These are phyloP conservation scores for Nothobranchius furzeri DNA, from an alignment of 2,113 vertebrate species.

Conservation along the genomic window DNA sequence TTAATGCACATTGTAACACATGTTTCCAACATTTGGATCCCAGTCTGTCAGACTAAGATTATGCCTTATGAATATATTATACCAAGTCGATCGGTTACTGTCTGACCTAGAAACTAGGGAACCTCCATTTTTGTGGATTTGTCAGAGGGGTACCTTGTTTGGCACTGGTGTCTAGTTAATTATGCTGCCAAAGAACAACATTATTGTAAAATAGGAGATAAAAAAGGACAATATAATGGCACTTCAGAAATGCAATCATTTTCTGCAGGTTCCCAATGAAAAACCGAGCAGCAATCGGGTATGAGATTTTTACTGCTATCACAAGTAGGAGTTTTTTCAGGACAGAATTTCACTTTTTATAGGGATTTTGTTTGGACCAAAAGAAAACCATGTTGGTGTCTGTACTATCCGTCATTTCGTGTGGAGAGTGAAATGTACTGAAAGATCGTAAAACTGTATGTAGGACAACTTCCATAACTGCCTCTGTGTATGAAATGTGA, in stretches of 20 bases:
- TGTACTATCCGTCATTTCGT: too few relatives aligned
- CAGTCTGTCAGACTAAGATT: slow-evolving; percentile 6
- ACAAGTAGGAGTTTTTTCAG: neutral
- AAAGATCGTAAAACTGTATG: too few relatives aligned
- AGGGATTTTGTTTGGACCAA: neutral
- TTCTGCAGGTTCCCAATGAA: neutral
- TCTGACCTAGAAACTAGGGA: neutral
- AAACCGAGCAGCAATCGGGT: neutral
- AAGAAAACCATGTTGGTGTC: too few relatives aligned
- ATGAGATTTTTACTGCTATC: neutral
- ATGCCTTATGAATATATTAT: neutral
- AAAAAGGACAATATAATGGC: neutral
- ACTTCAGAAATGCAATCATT: neutral
- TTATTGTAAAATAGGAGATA: too few relatives aligned
- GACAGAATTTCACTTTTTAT: too few relatives aligned
- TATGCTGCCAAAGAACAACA: neutral
- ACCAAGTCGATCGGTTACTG: neutral
- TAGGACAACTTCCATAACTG: too few relatives aligned
- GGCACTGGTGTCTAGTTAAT: neutral
- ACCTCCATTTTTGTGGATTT: neutral
- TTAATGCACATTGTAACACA: neutral
- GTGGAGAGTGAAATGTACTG: too few relatives aligned
- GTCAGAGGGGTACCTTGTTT: neutral
- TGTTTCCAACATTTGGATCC: neutral
- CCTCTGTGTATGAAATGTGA: too few relatives aligned